Conservation (phyloP, 2,113 vertebrate species). For the Chlorodrepanis virens region DNA sequence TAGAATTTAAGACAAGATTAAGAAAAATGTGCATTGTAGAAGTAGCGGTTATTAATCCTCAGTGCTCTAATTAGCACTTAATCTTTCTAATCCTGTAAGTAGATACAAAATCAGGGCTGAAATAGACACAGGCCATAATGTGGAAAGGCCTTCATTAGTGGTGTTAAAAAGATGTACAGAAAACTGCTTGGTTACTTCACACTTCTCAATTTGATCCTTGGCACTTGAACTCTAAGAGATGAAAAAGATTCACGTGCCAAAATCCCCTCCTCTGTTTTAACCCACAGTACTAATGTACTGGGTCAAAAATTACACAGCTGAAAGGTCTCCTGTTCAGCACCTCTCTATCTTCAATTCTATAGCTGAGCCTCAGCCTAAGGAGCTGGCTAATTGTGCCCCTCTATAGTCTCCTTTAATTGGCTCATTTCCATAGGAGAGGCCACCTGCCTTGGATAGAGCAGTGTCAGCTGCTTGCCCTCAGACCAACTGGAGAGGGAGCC, state of each 20-base stretch:
- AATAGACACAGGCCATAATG: background rate
- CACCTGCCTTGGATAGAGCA: background rate
- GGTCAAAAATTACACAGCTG: background rate
- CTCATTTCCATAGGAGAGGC: conserved; percentile 44
- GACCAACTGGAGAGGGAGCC: conserved; percentile 33
- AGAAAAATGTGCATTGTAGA: conserved; percentile 38
- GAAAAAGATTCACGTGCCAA: background rate
- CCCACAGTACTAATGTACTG: background rate
- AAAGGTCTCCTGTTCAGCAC: conserved; percentile 12
- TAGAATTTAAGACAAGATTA: conserved; percentile 42
- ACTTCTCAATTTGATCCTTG: background rate
- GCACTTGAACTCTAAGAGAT: background rate
- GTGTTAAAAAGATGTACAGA: background rate
- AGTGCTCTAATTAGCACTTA: conserved; percentile 32
- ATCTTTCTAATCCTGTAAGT: conserved; percentile 51
- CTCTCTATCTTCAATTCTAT: background rate
- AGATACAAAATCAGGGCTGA: conserved; percentile 34
- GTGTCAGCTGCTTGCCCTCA: conserved; percentile 33
- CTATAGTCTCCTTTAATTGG: conserved; percentile 22
- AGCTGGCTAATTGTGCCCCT: background rate
- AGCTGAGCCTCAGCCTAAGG: background rate
- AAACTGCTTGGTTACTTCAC: conserved; percentile 4
- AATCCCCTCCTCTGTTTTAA: background rate
- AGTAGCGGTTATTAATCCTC: conserved; percentile 32
- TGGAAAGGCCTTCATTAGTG: conserved; percentile 20